These are phyloP conservation scores for Pseudomyrmex pallidus DNA, from an alignment of 1,140 invertebrate genomes.

Conservation along the genomic window DNA sequence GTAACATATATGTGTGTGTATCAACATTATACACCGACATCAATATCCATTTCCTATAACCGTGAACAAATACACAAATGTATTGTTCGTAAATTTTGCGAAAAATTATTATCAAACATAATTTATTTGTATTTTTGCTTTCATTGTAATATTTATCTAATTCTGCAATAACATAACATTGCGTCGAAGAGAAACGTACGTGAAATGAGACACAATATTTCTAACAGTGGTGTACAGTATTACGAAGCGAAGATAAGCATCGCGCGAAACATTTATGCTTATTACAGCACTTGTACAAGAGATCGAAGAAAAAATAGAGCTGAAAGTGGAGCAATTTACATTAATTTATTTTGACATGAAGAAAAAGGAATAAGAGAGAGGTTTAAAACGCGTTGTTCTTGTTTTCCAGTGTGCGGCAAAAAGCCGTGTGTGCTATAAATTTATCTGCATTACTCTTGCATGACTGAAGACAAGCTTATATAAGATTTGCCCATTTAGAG, in stretches of 20 bases:
- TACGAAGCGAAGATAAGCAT: no score
- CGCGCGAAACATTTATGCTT: no score
- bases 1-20: neutral
- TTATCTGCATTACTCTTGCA: conserved; percentile 22
- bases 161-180: no score
- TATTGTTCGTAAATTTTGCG: no score
- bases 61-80: no score
- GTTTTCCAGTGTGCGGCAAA: neutral
- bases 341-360: neutral
- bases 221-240: no score
- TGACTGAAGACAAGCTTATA: conserved; percentile 25
- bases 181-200: no score
- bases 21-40: neutral
- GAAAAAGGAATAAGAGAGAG: neutral
- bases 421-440: neutral
- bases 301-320: neutral
- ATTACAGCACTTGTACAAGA: no score
- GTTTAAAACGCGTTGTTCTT: neutral
- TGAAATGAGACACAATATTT: no score
- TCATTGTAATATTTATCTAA: no score
- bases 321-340: neutral
- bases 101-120: no score
- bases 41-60: neutral
- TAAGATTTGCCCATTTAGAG: conserved; percentile 34
- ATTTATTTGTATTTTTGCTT: no score